These are phyloP conservation scores for Manacus vitellinus DNA, from an alignment of 2,113 vertebrate genomes.

Conservation along the genomic window DNA sequence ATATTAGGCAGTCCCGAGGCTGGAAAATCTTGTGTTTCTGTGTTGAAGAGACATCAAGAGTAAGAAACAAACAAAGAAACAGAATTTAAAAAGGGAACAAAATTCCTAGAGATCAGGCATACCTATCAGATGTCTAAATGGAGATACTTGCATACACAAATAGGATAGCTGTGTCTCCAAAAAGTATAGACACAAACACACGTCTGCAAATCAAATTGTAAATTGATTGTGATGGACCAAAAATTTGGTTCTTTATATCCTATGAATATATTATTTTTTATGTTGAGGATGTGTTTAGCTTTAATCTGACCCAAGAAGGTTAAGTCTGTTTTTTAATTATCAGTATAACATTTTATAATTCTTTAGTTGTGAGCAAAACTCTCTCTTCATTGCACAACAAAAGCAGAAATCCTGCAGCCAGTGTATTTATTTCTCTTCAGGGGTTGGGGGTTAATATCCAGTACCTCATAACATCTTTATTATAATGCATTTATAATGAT, in stretches of 20 bases:
- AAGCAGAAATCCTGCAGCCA: conserved; percentile 62
- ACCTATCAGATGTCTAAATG: not conserved
- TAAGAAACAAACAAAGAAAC: not conserved
- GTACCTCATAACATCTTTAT: conserved; percentile 82
- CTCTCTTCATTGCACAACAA: conserved; percentile 65
- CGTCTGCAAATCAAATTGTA: not conserved
- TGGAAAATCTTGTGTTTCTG: not conserved
- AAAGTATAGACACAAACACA: not conserved
- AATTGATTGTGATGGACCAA: not conserved
- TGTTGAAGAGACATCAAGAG: not conserved
- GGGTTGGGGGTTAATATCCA: conserved; percentile 78
- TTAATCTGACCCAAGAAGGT: conserved; percentile 30
- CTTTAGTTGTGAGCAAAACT: conserved; percentile 58
- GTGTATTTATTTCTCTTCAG: conserved; percentile 76
- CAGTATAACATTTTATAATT: conserved; percentile 63
- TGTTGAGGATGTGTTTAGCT: conserved; percentile 51
- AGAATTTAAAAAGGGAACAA: not conserved
- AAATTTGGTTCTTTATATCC: not conserved
- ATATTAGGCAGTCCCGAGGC: not conserved
- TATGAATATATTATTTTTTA: not conserved
- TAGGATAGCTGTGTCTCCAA: not conserved
- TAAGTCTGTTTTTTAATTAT: conserved; percentile 64
- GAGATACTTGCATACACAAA: not conserved
- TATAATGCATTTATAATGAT: conserved; percentile 87
- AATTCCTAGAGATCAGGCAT: not conserved